Evolutionary conservation across 1,140 invertebrate species (phyloP).

Genomic region (Procambarus virginalis): DNA sequence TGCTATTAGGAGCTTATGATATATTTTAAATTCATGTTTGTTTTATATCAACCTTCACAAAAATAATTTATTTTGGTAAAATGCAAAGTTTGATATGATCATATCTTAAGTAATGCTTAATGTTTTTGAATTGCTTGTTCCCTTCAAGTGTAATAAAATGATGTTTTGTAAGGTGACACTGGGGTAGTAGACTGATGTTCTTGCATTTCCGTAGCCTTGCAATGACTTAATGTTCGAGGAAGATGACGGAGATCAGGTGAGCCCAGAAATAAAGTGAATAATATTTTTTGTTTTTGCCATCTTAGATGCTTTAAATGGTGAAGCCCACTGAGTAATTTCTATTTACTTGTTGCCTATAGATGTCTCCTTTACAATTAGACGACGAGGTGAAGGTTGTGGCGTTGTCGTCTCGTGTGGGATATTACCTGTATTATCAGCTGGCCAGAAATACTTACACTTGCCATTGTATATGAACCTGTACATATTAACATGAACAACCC

Average conservation of each 20-base stretch:
- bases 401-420: not conserved
- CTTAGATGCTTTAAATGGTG: not conserved
- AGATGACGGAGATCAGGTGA: constrained; percentile 56
- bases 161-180: not conserved
- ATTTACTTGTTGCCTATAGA: not conserved
- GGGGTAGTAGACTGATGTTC: constrained; percentile 34
- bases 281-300: not conserved
- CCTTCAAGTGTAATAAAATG: too few species aligned
- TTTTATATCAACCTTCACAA: too few species aligned
- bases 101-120: too few species aligned
- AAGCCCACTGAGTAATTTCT: not conserved
- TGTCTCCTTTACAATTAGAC: not conserved
- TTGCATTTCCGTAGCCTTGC: constrained; percentile 57
- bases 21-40: too few species aligned
- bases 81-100: too few species aligned
- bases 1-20: too few species aligned
- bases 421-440: not conserved
- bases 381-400: too few species aligned
- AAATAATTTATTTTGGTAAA: too few species aligned
- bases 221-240: constrained; percentile 55
- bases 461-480: not conserved
- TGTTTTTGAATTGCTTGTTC: too few species aligned
- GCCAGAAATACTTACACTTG: not conserved
- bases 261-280: not conserved
- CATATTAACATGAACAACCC: not conserved